phyloP scores from a whole-genome alignment of 2,113 vertebrate species.

The Thryonomys swinderianus region DNA sequence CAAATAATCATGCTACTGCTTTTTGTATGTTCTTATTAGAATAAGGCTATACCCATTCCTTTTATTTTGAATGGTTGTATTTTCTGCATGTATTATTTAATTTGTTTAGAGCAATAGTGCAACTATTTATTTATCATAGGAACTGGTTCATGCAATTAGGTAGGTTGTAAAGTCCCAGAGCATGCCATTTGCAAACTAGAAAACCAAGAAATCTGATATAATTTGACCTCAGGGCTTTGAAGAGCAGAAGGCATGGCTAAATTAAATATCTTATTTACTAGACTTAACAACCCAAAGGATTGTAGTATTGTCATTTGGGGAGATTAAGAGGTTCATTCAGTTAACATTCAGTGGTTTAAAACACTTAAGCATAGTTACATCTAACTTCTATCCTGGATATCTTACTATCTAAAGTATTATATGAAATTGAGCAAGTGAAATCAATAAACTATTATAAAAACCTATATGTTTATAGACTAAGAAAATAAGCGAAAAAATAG shows the following conservation, averaged over 20 bases:
- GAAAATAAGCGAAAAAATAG: not conserved
- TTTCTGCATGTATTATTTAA: not conserved
- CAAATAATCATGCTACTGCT: not conserved
- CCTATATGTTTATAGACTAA: constrained; percentile 13
- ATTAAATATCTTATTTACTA: not conserved
- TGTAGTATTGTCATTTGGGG: not conserved
- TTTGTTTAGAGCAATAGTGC: not conserved
- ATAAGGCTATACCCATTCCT: not conserved
- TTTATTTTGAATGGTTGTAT: not conserved
- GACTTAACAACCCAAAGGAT: not conserved
- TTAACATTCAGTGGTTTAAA: not conserved
- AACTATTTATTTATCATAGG: not conserved
- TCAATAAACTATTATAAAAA: not conserved
- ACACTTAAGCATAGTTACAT: not conserved
- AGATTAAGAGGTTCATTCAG: not conserved
- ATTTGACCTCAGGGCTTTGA: not conserved
- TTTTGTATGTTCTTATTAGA: not conserved
- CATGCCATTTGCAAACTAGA: not conserved
- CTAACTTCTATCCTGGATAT: not conserved
- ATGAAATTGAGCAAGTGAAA: not conserved
- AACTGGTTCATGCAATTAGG: not conserved
- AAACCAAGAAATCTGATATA: not conserved
- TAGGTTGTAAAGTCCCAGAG: not conserved
- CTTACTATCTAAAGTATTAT: not conserved
- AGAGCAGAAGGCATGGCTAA: not conserved